Conservation (phyloP, 2,888 invertebrate species). For the Campaea margaritaria region DNA sequence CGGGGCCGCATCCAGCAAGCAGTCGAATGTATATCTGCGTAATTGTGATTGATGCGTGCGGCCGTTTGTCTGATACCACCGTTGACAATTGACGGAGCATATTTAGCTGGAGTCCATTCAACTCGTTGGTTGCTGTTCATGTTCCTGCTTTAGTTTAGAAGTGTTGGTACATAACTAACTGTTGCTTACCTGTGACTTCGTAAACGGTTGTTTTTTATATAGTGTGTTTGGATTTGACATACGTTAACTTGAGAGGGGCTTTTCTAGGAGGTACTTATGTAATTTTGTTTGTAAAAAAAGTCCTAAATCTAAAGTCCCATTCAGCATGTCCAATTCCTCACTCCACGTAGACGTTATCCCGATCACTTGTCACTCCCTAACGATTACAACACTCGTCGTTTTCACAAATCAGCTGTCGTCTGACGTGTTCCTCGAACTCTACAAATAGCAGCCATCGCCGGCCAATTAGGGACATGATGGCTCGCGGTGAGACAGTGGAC, state of each 20-base stretch:
- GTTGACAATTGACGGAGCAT: neutral
- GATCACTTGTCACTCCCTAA: neutral
- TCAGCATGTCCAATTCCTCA: neutral
- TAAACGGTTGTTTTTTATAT: too few species aligned
- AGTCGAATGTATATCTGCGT: neutral
- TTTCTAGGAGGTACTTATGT: too few species aligned
- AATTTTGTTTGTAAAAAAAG: too few species aligned
- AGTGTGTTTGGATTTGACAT: too few species aligned
- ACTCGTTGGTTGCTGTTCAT: neutral
- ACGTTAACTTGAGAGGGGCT: too few species aligned
- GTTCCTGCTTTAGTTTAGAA: neutral
- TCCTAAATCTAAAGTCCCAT: too few species aligned
- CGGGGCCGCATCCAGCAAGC: neutral
- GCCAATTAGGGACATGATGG: constrained; percentile 16
- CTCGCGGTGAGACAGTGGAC: constrained; percentile 18
- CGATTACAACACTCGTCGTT: neutral
- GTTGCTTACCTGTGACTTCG: too few species aligned
- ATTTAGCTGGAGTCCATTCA: neutral
- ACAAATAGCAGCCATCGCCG: constrained; percentile 23
- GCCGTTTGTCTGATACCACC: neutral
- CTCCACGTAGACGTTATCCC: neutral
- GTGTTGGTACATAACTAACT: too few species aligned
- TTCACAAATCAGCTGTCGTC: constrained; percentile 16
- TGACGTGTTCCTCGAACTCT: constrained; percentile 22
- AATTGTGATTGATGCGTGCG: neutral